Evolutionary conservation across 2,113 vertebrate genomes (phyloP), one percentile per base, ranked within the genome.

Genomic region (Ondatra zibethicus): DNA sequence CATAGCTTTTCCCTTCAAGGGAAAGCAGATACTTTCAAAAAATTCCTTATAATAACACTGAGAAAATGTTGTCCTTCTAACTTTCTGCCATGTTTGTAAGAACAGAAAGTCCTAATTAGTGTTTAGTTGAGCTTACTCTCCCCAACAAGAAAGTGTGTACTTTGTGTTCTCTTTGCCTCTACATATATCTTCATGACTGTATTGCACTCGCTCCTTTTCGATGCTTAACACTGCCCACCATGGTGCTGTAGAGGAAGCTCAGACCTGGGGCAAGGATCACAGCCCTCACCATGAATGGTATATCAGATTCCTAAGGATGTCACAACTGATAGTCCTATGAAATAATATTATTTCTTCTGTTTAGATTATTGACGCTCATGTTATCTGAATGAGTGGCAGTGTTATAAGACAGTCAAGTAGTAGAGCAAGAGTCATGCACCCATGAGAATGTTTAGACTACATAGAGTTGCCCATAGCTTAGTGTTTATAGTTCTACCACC

Each of bases 31-130:
- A 3, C 27, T 68, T 75, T 70, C 25, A 92, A 82, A 81, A 82
- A 96, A 63, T 75, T 76, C 33, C n/a, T 93, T 95, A 14, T 52
- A 50, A 73, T 72, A 73, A 89, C 88, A 66, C 42, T 76, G 63
- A 91, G 11, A 85, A 94, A 95, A 78, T 3, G 12, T 89, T 94
- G 36, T 21, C 17, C 27, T 72, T n/a, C 29, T 65, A 77, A 77
- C 73, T 31, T 25, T 80, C 76, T 42, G 36, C 9, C 50, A 73
- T 31, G 14, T 58, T 92, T 45, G 9, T 23, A 61, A 70, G 25
- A 92, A 61, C 45, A 84, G 23, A 94, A 21, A 81, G 33, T 42
- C 63, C 47, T 73, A 66, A 17, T 1, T 27, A 61, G 16, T 31
- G 68, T 88, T 89, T 50, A 76, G 5, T 76, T 95, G 7, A 58